These are phyloP conservation scores for Dasyurus viverrinus DNA, from an alignment of 2,113 vertebrate species.

Conservation along the genomic window DNA sequence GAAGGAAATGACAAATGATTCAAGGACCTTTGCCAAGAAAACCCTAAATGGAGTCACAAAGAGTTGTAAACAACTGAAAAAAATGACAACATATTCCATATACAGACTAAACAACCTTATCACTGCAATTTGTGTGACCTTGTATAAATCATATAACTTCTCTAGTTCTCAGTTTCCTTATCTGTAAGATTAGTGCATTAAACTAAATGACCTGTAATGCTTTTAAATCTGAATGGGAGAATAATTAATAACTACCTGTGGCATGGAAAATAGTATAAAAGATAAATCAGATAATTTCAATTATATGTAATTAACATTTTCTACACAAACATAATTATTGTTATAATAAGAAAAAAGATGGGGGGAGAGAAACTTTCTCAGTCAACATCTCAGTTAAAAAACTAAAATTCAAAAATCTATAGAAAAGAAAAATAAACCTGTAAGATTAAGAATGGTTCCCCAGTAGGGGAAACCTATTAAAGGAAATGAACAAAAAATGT, in stretches of 20 bases:
- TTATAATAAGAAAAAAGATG: neutral
- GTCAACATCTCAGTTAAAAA: neutral
- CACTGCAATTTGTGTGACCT: neutral
- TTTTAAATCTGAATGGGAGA: neutral
- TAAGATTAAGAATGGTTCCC: neutral
- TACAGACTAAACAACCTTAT: neutral
- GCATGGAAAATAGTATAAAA: neutral
- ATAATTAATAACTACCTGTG: neutral
- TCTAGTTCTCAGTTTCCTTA: neutral
- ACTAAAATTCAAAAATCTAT: neutral
- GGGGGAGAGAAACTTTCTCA: neutral
- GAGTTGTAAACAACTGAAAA: too few relatives aligned
- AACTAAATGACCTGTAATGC: neutral
- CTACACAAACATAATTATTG: neutral
- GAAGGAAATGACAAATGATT: too few relatives aligned
- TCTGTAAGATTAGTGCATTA: constrained; percentile 17
- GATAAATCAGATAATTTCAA: neutral
- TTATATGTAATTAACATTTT: neutral
- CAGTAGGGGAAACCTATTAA: neutral
- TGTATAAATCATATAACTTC: neutral
- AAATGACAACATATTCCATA: too few relatives aligned
- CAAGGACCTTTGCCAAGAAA: too few relatives aligned
- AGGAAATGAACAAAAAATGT: neutral
- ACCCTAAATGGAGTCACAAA: too few relatives aligned
- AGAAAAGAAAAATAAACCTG: neutral